Percentiles rank a stretch among this genome's conserved stretches.
These are phyloP conservation scores for Sparus aurata DNA, from an alignment of 2,797 vertebrate species.

Conservation along the genomic window DNA sequence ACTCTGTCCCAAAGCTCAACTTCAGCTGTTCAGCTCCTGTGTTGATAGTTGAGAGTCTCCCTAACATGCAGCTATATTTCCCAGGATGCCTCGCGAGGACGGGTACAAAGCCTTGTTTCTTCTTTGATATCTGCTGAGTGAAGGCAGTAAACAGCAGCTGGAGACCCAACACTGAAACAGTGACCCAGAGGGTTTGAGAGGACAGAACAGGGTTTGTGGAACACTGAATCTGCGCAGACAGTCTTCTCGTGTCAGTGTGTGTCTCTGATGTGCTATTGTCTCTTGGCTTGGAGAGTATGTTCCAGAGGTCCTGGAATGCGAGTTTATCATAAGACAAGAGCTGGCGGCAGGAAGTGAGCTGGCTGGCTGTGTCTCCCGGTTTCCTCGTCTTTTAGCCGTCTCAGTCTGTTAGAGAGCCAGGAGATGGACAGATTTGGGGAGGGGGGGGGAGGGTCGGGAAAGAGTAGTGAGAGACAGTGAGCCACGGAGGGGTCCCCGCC, in stretches of 20 bases:
- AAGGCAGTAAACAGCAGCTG: slow-evolving; percentile 61
- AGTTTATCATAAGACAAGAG: slow-evolving; percentile 35
- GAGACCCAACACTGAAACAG: slow-evolving; percentile 26
- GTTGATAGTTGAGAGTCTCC: background rate
- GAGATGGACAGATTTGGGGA: slow-evolving; percentile 23
- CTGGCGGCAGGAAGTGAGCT: slow-evolving; percentile 53
- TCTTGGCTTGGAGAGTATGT: slow-evolving; percentile 26
- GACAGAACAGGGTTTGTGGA: slow-evolving; percentile 38
- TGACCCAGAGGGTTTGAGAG: slow-evolving; percentile 23
- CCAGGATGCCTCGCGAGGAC: slow-evolving; percentile 7
- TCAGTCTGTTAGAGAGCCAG: slow-evolving; percentile 21
- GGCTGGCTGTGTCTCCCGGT: slow-evolving; percentile 5
- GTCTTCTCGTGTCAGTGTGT: slow-evolving; percentile 24
- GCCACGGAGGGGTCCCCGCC: background rate
- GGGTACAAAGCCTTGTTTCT: slow-evolving; percentile 55
- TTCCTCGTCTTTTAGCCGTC: slow-evolving; percentile 16
- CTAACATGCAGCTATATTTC: slow-evolving; percentile 18
- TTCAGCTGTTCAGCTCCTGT: background rate
- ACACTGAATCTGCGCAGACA: slow-evolving; percentile 8
- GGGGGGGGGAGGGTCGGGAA: background rate
- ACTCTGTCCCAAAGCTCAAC: slow-evolving; percentile 2
- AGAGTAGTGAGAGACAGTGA: background rate
- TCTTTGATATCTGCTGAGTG: slow-evolving; percentile 30
- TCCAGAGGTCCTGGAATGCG: slow-evolving; percentile 53
- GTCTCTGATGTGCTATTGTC: slow-evolving; percentile 17